Conservation (phyloP, 2,797 vertebrate species). For the Limnodromus scolopaceus region DNA sequence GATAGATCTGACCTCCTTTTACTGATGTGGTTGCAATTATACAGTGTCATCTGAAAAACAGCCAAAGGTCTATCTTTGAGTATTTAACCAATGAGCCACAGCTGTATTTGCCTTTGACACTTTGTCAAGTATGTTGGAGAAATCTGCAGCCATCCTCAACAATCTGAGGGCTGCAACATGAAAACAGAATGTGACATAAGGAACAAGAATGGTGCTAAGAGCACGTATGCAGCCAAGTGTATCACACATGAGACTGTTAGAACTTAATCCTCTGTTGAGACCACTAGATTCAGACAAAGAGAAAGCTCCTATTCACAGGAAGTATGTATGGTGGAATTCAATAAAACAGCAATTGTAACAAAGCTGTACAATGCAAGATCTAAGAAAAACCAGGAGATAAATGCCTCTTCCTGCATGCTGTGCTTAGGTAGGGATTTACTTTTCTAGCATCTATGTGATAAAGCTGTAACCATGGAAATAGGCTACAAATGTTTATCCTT, state of each 20-base stretch:
- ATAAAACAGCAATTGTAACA: not conserved
- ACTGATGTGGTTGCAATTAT: not conserved
- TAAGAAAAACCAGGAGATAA: not conserved
- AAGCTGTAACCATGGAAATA: not conserved
- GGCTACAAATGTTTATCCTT: not conserved
- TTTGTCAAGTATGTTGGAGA: not conserved
- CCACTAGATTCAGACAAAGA: not conserved
- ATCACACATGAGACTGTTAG: not conserved
- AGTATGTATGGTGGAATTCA: not conserved
- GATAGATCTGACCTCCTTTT: not conserved
- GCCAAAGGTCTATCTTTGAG: not conserved
- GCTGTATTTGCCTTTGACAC: not conserved
- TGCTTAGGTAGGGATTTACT: not conserved
- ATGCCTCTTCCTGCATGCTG: not conserved
- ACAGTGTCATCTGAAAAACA: not conserved
- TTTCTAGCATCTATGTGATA: not conserved
- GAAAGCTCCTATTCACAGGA: not conserved
- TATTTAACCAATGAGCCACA: not conserved
- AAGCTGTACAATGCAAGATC: not conserved
- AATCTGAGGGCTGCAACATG: not conserved
- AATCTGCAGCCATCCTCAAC: not conserved
- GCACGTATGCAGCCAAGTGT: accelerated
- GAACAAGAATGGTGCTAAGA: not conserved
- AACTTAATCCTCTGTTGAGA: not conserved
- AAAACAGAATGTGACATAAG: not conserved